These are phyloP conservation scores for Polymixis flavicincta DNA, from an alignment of 2,888 invertebrate genomes.

Conservation along the genomic window DNA sequence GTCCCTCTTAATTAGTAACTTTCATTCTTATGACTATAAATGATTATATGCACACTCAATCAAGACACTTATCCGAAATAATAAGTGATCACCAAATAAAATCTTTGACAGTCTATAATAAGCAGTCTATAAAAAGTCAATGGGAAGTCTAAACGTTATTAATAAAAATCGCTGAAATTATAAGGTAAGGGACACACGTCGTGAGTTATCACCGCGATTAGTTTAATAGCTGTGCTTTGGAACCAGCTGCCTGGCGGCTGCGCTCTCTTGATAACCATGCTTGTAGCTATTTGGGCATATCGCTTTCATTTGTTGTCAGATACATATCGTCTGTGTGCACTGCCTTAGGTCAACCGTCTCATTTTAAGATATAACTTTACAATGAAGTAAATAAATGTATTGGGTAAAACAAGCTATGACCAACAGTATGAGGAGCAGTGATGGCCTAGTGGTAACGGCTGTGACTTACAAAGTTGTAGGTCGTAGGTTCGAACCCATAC, in stretches of 20 bases:
- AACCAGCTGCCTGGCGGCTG: conserved; percentile 71
- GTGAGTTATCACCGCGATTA: conserved; percentile 86
- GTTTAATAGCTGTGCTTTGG: conserved; percentile 81
- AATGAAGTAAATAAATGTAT: background rate
- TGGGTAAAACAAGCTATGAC: background rate
- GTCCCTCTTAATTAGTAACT: conserved; percentile 71
- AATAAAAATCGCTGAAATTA: conserved; percentile 86
- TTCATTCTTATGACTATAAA: conserved; percentile 64
- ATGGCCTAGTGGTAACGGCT: background rate
- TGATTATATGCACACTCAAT: conserved; percentile 67
- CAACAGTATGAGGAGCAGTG: background rate
- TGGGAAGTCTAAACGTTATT: conserved; percentile 78
- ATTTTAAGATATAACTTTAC: conserved; percentile 18
- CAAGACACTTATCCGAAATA: conserved; percentile 49
- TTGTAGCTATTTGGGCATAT: conserved; percentile 78
- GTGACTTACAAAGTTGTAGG: background rate
- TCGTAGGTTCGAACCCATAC: background rate
- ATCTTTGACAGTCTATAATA: conserved; percentile 60
- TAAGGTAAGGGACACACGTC: conserved; percentile 77
- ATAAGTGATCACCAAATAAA: conserved; percentile 58
- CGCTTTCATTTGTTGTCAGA: conserved; percentile 79
- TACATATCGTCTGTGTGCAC: conserved; percentile 67
- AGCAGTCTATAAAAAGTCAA: conserved; percentile 69
- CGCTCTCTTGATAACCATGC: conserved; percentile 72
- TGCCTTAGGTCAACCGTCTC: conserved; percentile 33